Conservation (phyloP, 2,113 vertebrate species). For the Gymnogyps californianus region DNA sequence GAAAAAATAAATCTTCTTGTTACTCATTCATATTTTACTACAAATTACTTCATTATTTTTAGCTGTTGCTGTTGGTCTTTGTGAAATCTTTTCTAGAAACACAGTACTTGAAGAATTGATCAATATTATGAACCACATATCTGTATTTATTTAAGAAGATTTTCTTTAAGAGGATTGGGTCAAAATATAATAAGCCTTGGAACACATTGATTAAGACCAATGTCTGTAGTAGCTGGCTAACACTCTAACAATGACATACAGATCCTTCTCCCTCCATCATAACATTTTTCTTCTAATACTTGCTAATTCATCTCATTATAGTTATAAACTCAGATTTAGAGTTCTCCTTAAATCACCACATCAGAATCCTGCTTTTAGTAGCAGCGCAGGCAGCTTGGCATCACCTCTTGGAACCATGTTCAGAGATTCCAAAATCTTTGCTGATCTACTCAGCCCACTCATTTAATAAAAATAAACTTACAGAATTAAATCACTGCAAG, state of each 20-base stretch:
- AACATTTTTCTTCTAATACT: not conserved
- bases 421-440: not conserved
- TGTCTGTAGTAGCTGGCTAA: not conserved
- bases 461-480: not conserved
- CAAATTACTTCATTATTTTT: not conserved
- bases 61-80: not conserved
- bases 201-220: not conserved
- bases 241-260: not conserved
- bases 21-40: not conserved
- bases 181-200: not conserved
- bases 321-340: not conserved
- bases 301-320: not conserved
- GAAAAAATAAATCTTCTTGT: not conserved
- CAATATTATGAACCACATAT: not conserved
- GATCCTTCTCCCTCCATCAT: not conserved
- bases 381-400: fast-evolving
- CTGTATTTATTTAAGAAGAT: not conserved
- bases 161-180: not conserved
- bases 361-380: not conserved
- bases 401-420: not conserved
- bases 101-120: not conserved
- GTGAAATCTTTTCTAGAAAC: not conserved
- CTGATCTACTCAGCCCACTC: not conserved
- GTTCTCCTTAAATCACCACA: not conserved
- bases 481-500: not conserved